These are phyloP conservation scores for Neoniphon sammara DNA, from an alignment of 2,797 vertebrate genomes.

Conservation along the genomic window DNA sequence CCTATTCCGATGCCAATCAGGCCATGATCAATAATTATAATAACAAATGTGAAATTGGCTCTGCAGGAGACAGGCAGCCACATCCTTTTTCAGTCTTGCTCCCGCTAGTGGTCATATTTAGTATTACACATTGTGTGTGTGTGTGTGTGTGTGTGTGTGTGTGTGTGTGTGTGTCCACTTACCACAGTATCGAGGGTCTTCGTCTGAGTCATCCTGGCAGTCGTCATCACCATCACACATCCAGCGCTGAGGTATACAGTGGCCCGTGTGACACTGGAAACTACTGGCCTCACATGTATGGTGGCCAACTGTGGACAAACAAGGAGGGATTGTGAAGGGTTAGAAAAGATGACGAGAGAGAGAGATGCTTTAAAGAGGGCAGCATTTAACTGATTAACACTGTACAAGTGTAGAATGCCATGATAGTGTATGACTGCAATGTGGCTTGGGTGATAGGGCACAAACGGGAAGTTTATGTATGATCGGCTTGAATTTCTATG, in stretches of 20 bases:
- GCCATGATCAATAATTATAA: not conserved
- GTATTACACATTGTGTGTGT: not conserved
- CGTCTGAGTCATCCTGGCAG: constrained; percentile 95
- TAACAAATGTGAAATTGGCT: constrained; percentile 4
- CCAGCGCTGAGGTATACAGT: constrained; percentile 98
- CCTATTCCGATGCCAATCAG: constrained; percentile 3
- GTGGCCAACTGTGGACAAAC: constrained; percentile 84
- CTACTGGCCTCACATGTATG: constrained; percentile 95
- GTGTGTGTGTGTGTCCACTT: constrained; percentile 30
- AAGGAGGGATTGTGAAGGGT: not conserved
- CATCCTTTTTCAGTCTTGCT: constrained; percentile 7
- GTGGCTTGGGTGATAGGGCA: not conserved
- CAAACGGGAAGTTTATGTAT: not conserved
- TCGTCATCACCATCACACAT: constrained; percentile 94
- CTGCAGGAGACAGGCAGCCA: not conserved
- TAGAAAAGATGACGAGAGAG: not conserved
- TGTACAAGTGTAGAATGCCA: too few species aligned
- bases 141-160: too few species aligned
- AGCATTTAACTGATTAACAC: too few species aligned
- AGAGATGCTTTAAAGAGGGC: not conserved
- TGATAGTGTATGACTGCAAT: not conserved
- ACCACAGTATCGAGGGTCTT: constrained; percentile 90
- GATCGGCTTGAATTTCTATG: not conserved
- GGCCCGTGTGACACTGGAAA: constrained; percentile 95
- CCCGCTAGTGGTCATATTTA: not conserved